Evolutionary conservation across 2,888 invertebrate species (phyloP).

Genomic region (Therioaphis trifolii): DNA sequence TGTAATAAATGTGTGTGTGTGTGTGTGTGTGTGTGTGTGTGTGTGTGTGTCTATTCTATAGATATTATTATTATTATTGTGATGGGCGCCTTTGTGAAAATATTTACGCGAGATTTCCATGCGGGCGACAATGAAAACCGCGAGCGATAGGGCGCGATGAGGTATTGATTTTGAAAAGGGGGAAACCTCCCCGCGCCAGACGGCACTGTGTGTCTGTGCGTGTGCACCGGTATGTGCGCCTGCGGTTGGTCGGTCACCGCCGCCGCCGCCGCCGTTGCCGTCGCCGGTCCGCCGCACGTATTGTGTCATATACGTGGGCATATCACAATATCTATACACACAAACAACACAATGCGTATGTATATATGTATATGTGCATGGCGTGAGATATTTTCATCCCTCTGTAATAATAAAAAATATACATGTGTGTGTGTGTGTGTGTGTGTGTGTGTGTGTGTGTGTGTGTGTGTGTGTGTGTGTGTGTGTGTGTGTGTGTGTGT

Average conservation of each 20-base stretch:
- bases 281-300: not conserved
- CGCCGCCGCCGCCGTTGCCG: not conserved
- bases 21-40: too few species aligned
- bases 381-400: not conserved
- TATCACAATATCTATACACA: too few species aligned
- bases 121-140: slow-evolving; percentile 55
- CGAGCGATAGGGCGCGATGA: slow-evolving; percentile 27
- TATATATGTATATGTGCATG: too few species aligned
- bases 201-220: not conserved
- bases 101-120: slow-evolving; percentile 16
- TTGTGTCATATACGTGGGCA: slow-evolving; percentile 20
- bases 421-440: too few species aligned
- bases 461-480: too few species aligned
- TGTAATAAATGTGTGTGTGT: too few species aligned
- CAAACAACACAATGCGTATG: too few species aligned
- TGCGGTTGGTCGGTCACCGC: slow-evolving; percentile 53
- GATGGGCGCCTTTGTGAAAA: slow-evolving; percentile 6
- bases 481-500: too few species aligned
- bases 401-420: not conserved
- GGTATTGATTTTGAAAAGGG: slow-evolving; percentile 60
- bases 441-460: too few species aligned
- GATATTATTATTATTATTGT: too few species aligned
- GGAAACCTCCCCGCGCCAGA: slow-evolving; percentile 34
- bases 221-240: slow-evolving; percentile 29
- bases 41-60: too few species aligned